Conservation (phyloP, 2,888 invertebrate genomes). For the Andricus curvator region DNA sequence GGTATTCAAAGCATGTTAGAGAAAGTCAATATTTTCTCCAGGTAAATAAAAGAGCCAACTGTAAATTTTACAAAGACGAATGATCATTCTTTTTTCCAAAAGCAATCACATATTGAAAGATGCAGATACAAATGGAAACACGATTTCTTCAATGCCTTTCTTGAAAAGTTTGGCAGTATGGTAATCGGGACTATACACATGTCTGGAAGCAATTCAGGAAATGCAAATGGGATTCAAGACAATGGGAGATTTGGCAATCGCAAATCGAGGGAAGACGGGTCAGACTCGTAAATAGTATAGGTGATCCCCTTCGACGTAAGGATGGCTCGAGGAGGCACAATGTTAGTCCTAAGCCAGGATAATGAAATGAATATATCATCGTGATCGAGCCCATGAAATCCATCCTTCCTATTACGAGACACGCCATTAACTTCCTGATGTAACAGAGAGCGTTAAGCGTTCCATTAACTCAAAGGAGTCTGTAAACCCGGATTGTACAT, state of each 20-base stretch:
- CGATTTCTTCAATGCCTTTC: no score
- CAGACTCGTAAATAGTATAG: slow-evolving; percentile 34
- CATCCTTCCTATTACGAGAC: slow-evolving; percentile 55
- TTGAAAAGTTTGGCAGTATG: neutral
- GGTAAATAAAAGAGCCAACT: no score
- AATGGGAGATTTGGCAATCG: slow-evolving; percentile 40
- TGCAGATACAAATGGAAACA: no score
- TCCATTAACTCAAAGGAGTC: slow-evolving; percentile 46
- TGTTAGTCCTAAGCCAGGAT: slow-evolving; percentile 64
- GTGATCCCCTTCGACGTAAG: slow-evolving; percentile 46
- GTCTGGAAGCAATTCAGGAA: slow-evolving; percentile 17
- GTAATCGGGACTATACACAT: slow-evolving; percentile 3
- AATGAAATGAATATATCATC: slow-evolving; percentile 65
- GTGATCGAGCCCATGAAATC: slow-evolving; percentile 49
- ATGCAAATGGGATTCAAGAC: slow-evolving; percentile 21
- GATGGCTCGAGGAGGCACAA: slow-evolving; percentile 49
- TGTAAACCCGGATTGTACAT: slow-evolving; percentile 44
- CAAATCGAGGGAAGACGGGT: slow-evolving; percentile 32
- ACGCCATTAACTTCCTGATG: slow-evolving; percentile 49
- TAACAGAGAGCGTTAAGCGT: slow-evolving; percentile 45
- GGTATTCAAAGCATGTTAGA: no score
- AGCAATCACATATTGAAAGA: no score
- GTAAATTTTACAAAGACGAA: no score
- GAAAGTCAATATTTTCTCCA: no score
- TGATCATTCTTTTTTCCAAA: no score